Conservation (phyloP, 2,888 invertebrate genomes). For the Pristionchus arcanus region DNA sequence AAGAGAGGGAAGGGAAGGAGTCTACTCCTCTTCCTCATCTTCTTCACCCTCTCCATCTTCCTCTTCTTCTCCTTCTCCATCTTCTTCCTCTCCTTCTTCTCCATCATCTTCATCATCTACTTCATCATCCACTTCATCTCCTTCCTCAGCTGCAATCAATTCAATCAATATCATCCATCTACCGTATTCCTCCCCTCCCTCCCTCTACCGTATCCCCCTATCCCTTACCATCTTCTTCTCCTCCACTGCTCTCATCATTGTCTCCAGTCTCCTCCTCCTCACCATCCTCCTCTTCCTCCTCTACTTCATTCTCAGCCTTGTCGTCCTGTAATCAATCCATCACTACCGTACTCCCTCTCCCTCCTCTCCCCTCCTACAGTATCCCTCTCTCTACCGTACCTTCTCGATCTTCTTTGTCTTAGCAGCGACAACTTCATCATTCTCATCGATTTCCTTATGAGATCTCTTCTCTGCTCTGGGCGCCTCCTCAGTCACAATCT, state of each 20-base stretch:
- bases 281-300: conserved; percentile 44
- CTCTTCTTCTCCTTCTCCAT: conserved; percentile 27
- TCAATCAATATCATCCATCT: conserved; percentile 45
- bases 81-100: conserved; percentile 46
- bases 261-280: conserved; percentile 47
- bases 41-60: conserved; percentile 23
- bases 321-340: conserved; percentile 26
- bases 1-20: not conserved
- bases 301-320: conserved; percentile 32
- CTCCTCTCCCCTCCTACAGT: conserved; percentile 6
- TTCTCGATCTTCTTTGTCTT: conserved; percentile 54
- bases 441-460: conserved; percentile 56
- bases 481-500: conserved; percentile 46
- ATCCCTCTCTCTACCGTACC: conserved; percentile 34
- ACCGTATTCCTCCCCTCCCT: conserved; percentile 40
- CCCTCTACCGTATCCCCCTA: conserved; percentile 31
- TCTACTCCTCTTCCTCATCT: conserved; percentile 49
- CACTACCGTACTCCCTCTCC: conserved; percentile 15
- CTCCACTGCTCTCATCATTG: conserved; percentile 46
- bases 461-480: conserved; percentile 54
- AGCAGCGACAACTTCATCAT: conserved; percentile 54
- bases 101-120: conserved; percentile 51
- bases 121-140: conserved; percentile 51
- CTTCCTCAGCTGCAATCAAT: conserved; percentile 39
- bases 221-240: conserved; percentile 49